Evolutionary conservation across 2,888 invertebrate species (phyloP).

Genomic region (Meandrusa payeni): DNA sequence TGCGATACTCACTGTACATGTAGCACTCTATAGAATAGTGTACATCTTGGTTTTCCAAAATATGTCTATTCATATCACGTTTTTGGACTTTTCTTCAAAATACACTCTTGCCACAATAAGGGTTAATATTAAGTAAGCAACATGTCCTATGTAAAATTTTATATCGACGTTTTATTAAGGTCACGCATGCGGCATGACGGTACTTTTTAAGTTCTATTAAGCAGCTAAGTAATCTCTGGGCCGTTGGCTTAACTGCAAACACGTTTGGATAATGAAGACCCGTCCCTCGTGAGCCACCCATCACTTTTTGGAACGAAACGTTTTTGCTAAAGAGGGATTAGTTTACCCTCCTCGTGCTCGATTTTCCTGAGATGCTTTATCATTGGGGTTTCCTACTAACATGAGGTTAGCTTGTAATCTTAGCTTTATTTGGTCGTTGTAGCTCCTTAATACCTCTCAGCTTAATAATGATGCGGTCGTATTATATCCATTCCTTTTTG

Average conservation of each 20-base stretch:
- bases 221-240: slow-evolving; percentile 66
- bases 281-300: slow-evolving; percentile 74
- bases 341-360: slow-evolving; percentile 73
- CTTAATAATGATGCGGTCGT: slow-evolving; percentile 65
- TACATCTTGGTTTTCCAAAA: no score
- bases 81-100: no score
- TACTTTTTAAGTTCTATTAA: slow-evolving; percentile 65
- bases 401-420: slow-evolving; percentile 81
- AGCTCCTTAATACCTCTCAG: slow-evolving; percentile 68
- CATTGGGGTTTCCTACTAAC: slow-evolving; percentile 78
- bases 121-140: no score
- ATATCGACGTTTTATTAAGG: no score
- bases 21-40: no score
- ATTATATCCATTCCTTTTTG: slow-evolving; percentile 55
- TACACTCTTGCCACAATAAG: no score
- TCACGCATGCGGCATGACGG: no score
- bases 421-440: slow-evolving; percentile 77
- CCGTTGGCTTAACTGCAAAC: slow-evolving; percentile 77
- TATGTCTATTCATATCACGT: no score
- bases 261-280: slow-evolving; percentile 75
- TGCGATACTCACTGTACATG: no score
- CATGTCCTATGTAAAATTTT: no score
- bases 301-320: slow-evolving; percentile 79
- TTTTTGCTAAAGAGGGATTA: slow-evolving; percentile 81
- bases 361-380: slow-evolving; percentile 79